These are phyloP conservation scores for Rhabdornis inornatus DNA, from an alignment of 2,113 vertebrate genomes.

Conservation along the genomic window DNA sequence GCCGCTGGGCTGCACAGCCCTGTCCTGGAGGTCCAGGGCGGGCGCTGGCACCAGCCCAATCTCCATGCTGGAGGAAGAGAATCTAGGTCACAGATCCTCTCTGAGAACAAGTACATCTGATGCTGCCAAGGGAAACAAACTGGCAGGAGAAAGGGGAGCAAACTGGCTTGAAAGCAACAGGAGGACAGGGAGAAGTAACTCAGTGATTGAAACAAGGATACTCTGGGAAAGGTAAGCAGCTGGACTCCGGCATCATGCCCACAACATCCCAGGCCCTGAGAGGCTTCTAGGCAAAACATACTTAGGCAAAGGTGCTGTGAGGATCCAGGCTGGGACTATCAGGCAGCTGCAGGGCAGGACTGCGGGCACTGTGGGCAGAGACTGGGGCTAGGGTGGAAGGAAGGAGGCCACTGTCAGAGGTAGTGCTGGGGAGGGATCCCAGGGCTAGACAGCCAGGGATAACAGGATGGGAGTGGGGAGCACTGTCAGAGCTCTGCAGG, in stretches of 20 bases:
- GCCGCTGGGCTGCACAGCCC: background rate
- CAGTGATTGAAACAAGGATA: background rate
- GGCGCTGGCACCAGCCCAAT: background rate
- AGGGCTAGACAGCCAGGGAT: background rate
- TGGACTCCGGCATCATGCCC: background rate
- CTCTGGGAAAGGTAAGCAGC: background rate
- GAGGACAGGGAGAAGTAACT: background rate
- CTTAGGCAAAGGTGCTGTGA: background rate
- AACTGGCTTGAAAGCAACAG: background rate
- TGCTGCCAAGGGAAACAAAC: slow-evolving; percentile 53
- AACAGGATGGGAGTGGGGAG: background rate
- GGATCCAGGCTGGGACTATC: background rate
- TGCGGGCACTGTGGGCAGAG: background rate
- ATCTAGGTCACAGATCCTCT: slow-evolving; percentile 42
- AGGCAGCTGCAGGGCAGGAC: background rate
- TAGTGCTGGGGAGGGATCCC: background rate
- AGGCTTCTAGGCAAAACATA: background rate
- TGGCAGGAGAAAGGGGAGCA: background rate
- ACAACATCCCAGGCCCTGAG: background rate
- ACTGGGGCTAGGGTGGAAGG: no score
- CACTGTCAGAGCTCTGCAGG: background rate
- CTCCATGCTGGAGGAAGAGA: background rate
- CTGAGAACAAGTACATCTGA: background rate
- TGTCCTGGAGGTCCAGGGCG: background rate
- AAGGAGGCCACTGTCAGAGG: background rate